Base-by-base conservation (phyloP, 2,888 invertebrate species). In the Cheilosia variabilis region DNA sequence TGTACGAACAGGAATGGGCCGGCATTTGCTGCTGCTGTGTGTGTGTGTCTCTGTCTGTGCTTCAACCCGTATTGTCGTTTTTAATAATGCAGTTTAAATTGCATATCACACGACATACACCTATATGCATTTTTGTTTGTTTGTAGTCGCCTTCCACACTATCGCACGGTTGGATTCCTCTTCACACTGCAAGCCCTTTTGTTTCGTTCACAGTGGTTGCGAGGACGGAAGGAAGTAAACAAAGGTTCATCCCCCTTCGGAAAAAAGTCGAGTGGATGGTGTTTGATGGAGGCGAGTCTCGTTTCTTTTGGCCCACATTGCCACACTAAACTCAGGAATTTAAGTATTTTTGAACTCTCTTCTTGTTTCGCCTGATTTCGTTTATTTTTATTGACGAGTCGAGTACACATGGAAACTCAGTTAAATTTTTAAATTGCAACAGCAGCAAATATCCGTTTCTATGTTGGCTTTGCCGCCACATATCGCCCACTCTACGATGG, bases 191-290 rank as follows among this genome's bases (percentile, higher is more conserved):
- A 37, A 27, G 53, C 58, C 78, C 69, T 83, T 83, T 83, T 83
- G 78, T 83, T 83, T 68, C 72, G 83, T 63, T 78, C 55, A 50
- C 41, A 69, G 78, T 55, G 78, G 78, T 53, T 73, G 68, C 22
- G 78, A 4, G 63, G 83, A 75, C 83, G 79, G 83, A 84, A 84
- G 83, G 83, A 84, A 69, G 73, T 75, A 79, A 83, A 83, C 83
- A 73, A 83, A 83, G 73, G 79, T 79, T 84, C 83, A 83, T 84
- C 73, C 79, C 83, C 69, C 77, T 69, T 66, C 47, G 53, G 60
- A 45, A 72, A 72, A 47, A 72, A 77, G 65, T 82, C 66, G 82
- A 78, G 78, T 77, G 72, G 65, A 58, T 52, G 37, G 43, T 34
- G 24, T 37, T 34, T n/a, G 22, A n/a, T 10, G 10, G 15, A n/a